Base-by-base conservation (phyloP, 2,113 vertebrate genomes). In the Chamaetylas fuelleborni region DNA sequence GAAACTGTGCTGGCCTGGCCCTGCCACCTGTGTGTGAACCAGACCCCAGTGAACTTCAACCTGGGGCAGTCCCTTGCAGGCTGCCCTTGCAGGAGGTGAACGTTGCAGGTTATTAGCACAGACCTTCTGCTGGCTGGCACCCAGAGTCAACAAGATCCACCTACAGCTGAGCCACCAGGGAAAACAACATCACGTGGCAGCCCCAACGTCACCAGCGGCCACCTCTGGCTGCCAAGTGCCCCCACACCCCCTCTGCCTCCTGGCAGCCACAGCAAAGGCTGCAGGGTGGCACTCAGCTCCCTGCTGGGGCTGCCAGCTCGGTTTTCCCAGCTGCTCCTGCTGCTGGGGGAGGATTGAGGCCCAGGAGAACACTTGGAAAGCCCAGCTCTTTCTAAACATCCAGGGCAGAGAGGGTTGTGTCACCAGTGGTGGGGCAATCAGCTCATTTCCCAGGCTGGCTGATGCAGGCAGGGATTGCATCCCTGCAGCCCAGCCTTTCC, bases 121-220 rank as follows among this genome's bases (percentile, higher is more conserved):
- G 85, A 86, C 7, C 29, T 81, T 19, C 42, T 76, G 76, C 90
- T 96, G 95, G 96, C 94, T 53, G 69, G 85, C 64, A 57, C 81
- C 95, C 96, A 96, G 81, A 93, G 88, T 95, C 95, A 96, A 96
- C 82, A 94, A 86, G 95, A 96, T 94, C 58, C 89, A 95, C 96
- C 95, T 95, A 91, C 86, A 72, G 93, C 92, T 7, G 47, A 96
- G 93, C 93, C 84, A 92, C 83, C 84, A 92, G 64, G 92, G 95
- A 93, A 94, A 94, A 95, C 94, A 86, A 94, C 90, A 65, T 93
- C 93, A 93, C 56, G 42, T 95, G 96, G 9, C 83, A 13, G 14
- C 85, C 31, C 6, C 14, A 1, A 54, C 43, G 31, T 81, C 94
- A 94, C 67, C 16, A 5, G 26, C 58, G 18, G 42, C 64, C 81